A percentile compares a stretch with the other conserved stretches of the same genome.
phyloP scores from a whole-genome alignment of 1,140 invertebrate species.

The Diprion similis region DNA sequence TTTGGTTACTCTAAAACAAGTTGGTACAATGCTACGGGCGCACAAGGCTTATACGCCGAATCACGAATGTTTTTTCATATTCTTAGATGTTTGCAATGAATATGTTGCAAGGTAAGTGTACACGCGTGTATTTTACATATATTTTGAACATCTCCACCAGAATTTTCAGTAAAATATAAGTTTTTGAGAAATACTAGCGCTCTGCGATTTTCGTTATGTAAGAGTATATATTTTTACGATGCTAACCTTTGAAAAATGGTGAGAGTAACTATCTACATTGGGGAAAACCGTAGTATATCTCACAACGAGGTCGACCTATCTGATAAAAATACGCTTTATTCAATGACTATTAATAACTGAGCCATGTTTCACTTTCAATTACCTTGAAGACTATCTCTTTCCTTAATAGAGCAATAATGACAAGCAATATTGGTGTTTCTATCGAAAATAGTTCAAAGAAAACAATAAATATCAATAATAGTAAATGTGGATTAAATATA shows the following conservation, averaged over 20 bases:
- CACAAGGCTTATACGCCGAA: constrained; percentile 89
- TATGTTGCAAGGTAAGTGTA: constrained; percentile 81
- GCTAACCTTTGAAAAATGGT: background rate
- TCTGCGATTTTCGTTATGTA: background rate
- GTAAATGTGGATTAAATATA: constrained; percentile 30
- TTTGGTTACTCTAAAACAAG: constrained; percentile 77
- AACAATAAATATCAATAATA: constrained; percentile 10
- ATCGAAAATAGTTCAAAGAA: background rate
- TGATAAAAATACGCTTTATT: background rate
- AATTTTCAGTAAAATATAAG: background rate
- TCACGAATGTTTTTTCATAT: constrained; percentile 90
- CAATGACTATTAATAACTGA: background rate
- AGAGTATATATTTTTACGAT: background rate
- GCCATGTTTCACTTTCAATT: background rate
- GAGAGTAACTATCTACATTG: background rate
- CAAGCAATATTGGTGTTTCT: too few species aligned
- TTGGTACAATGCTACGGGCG: constrained; percentile 83
- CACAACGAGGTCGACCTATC: background rate
- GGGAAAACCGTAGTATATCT: background rate
- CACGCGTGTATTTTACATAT: background rate
- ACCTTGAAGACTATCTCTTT: background rate
- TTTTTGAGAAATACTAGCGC: too few species aligned
- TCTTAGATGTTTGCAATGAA: constrained; percentile 84
- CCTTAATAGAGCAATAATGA: background rate
- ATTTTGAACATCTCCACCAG: background rate